Evolutionary conservation across 2,888 invertebrate genomes (phyloP).

Genomic region (Amphimallon solstitiale): DNA sequence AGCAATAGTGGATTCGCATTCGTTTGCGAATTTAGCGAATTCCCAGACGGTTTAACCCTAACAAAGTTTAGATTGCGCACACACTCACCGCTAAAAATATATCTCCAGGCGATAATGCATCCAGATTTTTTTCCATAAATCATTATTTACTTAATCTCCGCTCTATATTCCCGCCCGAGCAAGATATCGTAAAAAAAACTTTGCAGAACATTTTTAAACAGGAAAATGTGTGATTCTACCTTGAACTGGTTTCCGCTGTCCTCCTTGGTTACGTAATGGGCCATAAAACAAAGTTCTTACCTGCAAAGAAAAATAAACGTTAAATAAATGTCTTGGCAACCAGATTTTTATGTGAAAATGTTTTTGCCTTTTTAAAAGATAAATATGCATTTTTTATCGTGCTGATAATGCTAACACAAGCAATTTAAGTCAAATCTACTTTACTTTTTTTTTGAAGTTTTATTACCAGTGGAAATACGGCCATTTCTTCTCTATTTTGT

Average conservation of each 20-base stretch:
- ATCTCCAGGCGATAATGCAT: conserved; percentile 27
- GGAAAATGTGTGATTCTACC: conserved; percentile 10
- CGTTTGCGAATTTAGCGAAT: conserved; percentile 19
- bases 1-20: neutral
- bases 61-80: conserved; percentile 30
- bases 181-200: conserved; percentile 24
- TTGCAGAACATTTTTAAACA: conserved; percentile 14
- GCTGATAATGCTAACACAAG: too few relatives aligned
- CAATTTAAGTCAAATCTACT: too few relatives aligned
- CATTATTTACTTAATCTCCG: conserved; percentile 18
- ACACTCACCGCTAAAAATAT: conserved; percentile 25
- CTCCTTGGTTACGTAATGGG: neutral
- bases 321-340: neutral
- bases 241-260: conserved; percentile 1
- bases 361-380: neutral
- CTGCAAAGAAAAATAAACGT: conserved; percentile 23
- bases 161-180: neutral
- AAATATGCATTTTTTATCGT: too few relatives aligned
- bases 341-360: neutral
- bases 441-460: too few relatives aligned
- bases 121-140: conserved; percentile 29
- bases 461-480: too few relatives aligned
- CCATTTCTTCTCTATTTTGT: too few relatives aligned
- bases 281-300: conserved; percentile 10
- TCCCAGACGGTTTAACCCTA: conserved; percentile 26